Percentiles rank a stretch among this genome's conserved stretches.
These are phyloP conservation scores for Bembecia ichneumoniformis DNA, from an alignment of 2,888 invertebrate species.

Conservation along the genomic window DNA sequence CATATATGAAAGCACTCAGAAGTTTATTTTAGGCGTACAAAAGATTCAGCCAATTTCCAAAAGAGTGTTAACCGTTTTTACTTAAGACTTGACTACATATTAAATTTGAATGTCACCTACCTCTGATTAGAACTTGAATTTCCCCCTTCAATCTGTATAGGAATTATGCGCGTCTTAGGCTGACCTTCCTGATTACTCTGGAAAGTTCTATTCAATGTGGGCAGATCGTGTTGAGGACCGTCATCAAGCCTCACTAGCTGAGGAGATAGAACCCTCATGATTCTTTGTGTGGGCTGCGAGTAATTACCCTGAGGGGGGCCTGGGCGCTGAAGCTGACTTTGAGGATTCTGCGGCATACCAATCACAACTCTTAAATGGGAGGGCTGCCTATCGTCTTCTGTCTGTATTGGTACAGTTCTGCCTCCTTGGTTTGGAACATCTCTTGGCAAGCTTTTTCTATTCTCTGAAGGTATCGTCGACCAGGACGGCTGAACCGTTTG, in stretches of 20 bases:
- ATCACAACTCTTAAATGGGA: conserved; percentile 62
- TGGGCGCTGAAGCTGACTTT: conserved; percentile 20
- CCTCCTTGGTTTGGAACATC: conserved; percentile 46
- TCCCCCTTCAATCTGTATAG: conserved; percentile 72
- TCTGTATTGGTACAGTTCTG: conserved; percentile 77
- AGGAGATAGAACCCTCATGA: conserved; percentile 65
- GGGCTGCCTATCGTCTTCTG: conserved; percentile 64
- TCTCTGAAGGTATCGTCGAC: conserved; percentile 62
- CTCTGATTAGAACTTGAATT: conserved; percentile 53
- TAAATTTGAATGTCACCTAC: conserved; percentile 22
- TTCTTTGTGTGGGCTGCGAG: conserved; percentile 66
- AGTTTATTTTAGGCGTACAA: too few species aligned
- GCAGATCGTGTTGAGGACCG: conserved; percentile 44
- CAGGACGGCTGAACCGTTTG: conserved; percentile 55
- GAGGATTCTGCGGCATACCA: conserved; percentile 49
- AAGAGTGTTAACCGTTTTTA: neutral
- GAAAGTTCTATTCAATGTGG: conserved; percentile 45
- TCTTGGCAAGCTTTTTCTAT: conserved; percentile 55
- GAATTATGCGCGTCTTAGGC: conserved; percentile 73
- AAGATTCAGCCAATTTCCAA: neutral
- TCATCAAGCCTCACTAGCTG: conserved; percentile 66
- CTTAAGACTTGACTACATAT: neutral
- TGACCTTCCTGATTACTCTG: conserved; percentile 42
- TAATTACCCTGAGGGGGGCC: conserved; percentile 31
- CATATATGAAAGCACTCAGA: too few species aligned